A percentile compares a stretch with the other conserved stretches of the same genome.
Evolutionary conservation across 2,797 vertebrate species (phyloP).

Genomic region (Gymnoscopelus microlampas): DNA sequence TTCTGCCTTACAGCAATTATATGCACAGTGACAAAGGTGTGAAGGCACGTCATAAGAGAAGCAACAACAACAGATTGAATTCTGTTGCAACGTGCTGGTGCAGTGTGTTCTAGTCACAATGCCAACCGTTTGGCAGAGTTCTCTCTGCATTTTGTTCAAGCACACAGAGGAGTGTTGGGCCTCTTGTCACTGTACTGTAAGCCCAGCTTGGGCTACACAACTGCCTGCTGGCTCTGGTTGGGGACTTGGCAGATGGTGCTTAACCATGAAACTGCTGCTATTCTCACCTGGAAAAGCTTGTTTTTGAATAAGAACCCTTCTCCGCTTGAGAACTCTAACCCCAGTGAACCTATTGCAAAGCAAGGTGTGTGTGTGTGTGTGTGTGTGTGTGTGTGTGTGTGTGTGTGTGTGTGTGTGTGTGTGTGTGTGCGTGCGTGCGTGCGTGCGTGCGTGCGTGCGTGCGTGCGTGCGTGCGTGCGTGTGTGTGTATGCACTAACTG

Average conservation of each 20-base stretch:
- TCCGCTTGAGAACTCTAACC: neutral
- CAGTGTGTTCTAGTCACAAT: constrained; percentile 1
- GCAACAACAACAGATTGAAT: constrained; percentile 8
- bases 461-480: neutral
- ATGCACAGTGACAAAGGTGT: too few species aligned
- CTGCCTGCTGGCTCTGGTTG: constrained; percentile 11
- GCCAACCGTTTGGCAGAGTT: constrained; percentile 11
- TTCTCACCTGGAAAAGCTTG: constrained; percentile 30
- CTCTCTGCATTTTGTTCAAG: constrained; percentile 34
- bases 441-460: constrained; percentile 7
- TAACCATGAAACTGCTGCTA: constrained; percentile 29
- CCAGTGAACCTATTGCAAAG: constrained; percentile 15
- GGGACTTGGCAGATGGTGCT: constrained; percentile 29
- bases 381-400: neutral
- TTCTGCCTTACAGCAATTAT: too few species aligned
- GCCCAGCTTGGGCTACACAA: constrained; percentile 33
- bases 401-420: neutral
- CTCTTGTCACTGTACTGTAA: constrained; percentile 46
- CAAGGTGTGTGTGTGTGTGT: constrained; percentile 12
- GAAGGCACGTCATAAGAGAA: constrained; percentile 15
- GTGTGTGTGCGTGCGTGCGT: constrained; percentile 11
- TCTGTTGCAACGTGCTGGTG: constrained; percentile 4
- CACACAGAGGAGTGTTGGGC: constrained; percentile 23
- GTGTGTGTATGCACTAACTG: neutral
- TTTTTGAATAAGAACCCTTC: constrained; percentile 19